Evolutionary conservation across 2,113 vertebrate species (phyloP).

Genomic region (Xyrauchen texanus): DNA sequence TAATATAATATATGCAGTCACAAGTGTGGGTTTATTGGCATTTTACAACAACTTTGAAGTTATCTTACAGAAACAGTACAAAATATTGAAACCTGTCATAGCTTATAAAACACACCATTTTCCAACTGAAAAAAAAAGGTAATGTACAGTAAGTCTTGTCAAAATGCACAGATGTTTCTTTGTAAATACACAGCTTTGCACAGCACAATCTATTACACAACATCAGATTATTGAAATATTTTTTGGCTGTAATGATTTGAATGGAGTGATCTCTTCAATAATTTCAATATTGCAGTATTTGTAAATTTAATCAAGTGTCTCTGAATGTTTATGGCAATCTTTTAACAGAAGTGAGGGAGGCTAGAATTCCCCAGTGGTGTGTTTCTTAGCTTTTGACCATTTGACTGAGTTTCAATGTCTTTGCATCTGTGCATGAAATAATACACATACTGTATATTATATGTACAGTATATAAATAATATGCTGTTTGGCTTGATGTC

Average conservation of each 20-base stretch:
- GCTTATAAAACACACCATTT: too few species aligned
- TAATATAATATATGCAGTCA: too few species aligned
- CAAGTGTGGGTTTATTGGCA: too few species aligned
- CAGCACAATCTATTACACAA: too few species aligned
- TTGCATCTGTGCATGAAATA: not conserved
- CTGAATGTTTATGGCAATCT: constrained; percentile 10
- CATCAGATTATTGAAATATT: not conserved
- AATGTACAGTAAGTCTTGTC: too few species aligned
- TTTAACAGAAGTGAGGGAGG: not conserved
- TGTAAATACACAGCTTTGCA: too few species aligned
- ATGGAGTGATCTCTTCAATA: constrained; percentile 1
- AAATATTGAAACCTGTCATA: too few species aligned
- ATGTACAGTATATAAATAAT: not conserved
- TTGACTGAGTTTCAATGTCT: not conserved
- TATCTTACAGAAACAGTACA: too few species aligned
- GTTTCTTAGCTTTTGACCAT: not conserved
- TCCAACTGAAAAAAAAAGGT: too few species aligned
- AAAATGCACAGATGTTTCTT: too few species aligned
- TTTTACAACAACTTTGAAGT: too few species aligned
- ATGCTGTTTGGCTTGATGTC: not conserved
- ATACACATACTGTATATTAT: not conserved
- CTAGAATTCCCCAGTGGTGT: not conserved
- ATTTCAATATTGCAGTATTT: too few species aligned
- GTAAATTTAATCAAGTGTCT: constrained; percentile 16
- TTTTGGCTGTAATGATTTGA: not conserved